phyloP scores from a whole-genome alignment of 2,888 invertebrate species.

The Drosophila neutralis region DNA sequence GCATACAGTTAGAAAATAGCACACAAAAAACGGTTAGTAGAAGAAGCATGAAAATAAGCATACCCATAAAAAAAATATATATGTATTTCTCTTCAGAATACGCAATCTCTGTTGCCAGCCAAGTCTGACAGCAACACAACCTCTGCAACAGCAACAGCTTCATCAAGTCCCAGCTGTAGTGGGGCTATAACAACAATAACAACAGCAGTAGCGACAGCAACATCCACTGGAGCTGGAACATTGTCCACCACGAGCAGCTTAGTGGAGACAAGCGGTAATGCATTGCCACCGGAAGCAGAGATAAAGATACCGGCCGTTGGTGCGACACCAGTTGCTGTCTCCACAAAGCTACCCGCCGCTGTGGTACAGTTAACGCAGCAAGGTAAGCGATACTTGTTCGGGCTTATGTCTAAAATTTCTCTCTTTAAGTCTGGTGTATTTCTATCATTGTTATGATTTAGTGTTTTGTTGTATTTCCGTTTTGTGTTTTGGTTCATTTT shows the following conservation, averaged over 20 bases:
- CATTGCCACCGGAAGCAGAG: slow-evolving; percentile 85
- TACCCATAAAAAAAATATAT: background rate
- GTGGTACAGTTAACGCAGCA: slow-evolving; percentile 87
- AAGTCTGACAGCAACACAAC: slow-evolving; percentile 52
- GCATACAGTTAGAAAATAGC: slow-evolving; percentile 51
- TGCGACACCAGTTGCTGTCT: slow-evolving; percentile 87
- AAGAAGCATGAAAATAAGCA: background rate
- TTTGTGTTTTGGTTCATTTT: slow-evolving; percentile 52
- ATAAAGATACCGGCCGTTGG: slow-evolving; percentile 87
- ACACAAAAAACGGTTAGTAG: slow-evolving; percentile 63
- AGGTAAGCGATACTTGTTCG: slow-evolving; percentile 83
- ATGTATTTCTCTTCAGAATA: slow-evolving; percentile 65
- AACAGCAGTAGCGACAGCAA: slow-evolving; percentile 9
- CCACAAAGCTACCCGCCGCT: slow-evolving; percentile 87
- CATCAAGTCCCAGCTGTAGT: slow-evolving; percentile 37
- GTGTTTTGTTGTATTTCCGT: slow-evolving; percentile 58
- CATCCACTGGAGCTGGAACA: slow-evolving; percentile 30
- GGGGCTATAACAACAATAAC: slow-evolving; percentile 22
- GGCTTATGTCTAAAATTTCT: background rate
- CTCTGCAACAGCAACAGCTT: slow-evolving; percentile 23
- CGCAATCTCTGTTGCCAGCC: slow-evolving; percentile 81
- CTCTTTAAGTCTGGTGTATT: slow-evolving; percentile 34
- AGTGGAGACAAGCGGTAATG: slow-evolving; percentile 67
- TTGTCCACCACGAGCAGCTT: slow-evolving; percentile 35
- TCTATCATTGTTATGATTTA: slow-evolving; percentile 50